Evolutionary conservation across 2,797 vertebrate species (phyloP).

Genomic region (Helostoma temminkii): DNA sequence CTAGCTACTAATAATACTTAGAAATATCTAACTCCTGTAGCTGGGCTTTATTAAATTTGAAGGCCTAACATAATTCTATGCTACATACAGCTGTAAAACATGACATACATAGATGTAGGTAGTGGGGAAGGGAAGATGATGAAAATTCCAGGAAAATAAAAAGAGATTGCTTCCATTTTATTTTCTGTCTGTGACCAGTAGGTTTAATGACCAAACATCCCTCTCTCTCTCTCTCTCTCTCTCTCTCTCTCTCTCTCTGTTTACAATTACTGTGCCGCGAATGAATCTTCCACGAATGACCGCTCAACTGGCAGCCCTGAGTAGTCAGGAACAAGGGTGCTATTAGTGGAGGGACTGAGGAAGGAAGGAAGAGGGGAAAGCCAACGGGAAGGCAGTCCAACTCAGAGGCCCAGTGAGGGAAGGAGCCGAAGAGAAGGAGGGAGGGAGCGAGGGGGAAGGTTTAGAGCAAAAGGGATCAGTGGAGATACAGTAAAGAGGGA

Average conservation of each 20-base stretch:
- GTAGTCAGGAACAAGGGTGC: constrained; percentile 89
- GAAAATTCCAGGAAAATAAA: constrained; percentile 17
- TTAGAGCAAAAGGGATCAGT: constrained; percentile 66
- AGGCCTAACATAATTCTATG: constrained; percentile 46
- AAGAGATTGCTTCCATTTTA: constrained; percentile 41
- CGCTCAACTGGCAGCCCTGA: constrained; percentile 87
- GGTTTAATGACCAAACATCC: constrained; percentile 46
- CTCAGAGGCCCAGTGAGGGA: constrained; percentile 75
- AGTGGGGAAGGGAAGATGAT: constrained; percentile 20
- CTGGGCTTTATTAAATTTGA: constrained; percentile 41
- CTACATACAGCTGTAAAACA: constrained; percentile 57
- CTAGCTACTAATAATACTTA: no score
- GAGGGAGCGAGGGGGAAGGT: constrained; percentile 65
- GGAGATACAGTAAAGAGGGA: constrained; percentile 53
- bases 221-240: constrained; percentile 71
- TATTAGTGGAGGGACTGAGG: constrained; percentile 88
- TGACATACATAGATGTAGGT: constrained; percentile 36
- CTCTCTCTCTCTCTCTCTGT: constrained; percentile 77
- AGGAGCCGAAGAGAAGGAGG: constrained; percentile 53
- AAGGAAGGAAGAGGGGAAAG: constrained; percentile 91
- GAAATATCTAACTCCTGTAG: constrained; percentile 19
- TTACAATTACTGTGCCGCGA: constrained; percentile 89
- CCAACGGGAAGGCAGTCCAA: constrained; percentile 87
- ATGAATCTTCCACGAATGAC: constrained; percentile 90
- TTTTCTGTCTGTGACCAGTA: constrained; percentile 56